Evolutionary conservation across 2,113 vertebrate species (phyloP).

Genomic region (Rallus limicola): DNA sequence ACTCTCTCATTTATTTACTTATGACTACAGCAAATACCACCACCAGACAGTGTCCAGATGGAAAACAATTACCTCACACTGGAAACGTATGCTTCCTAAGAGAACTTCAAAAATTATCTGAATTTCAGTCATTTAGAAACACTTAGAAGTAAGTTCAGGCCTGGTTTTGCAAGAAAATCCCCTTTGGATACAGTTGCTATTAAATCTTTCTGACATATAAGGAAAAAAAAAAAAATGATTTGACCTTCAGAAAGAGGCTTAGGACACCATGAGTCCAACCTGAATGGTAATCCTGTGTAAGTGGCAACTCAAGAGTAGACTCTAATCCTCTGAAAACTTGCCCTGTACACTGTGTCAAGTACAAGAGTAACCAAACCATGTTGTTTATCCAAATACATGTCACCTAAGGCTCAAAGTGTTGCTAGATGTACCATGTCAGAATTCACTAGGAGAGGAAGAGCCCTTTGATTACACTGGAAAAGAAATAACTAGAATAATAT

Average conservation of each 20-base stretch:
- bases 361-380: not conserved
- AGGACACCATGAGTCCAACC: not conserved
- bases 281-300: slow-evolving; percentile 11
- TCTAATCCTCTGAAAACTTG: slow-evolving; percentile 20
- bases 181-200: not conserved
- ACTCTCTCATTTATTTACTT: slow-evolving; percentile 66
- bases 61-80: slow-evolving; percentile 54
- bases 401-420: not conserved
- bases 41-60: slow-evolving; percentile 62
- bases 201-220: not conserved
- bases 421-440: not conserved
- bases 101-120: slow-evolving; percentile 28
- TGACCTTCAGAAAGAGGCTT: not conserved
- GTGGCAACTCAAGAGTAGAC: not conserved
- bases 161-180: not conserved
- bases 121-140: not conserved
- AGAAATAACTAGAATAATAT: not conserved
- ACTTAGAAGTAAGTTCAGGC: not conserved
- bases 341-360: slow-evolving; percentile 24
- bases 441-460: not conserved
- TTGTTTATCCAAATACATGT: not conserved
- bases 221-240: not conserved
- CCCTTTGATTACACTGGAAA: not conserved
- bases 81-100: slow-evolving; percentile 28
- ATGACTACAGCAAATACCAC: slow-evolving; percentile 54